phyloP scores from a whole-genome alignment of 2,888 invertebrate genomes.

The Thecocarcelia acutangulata region DNA sequence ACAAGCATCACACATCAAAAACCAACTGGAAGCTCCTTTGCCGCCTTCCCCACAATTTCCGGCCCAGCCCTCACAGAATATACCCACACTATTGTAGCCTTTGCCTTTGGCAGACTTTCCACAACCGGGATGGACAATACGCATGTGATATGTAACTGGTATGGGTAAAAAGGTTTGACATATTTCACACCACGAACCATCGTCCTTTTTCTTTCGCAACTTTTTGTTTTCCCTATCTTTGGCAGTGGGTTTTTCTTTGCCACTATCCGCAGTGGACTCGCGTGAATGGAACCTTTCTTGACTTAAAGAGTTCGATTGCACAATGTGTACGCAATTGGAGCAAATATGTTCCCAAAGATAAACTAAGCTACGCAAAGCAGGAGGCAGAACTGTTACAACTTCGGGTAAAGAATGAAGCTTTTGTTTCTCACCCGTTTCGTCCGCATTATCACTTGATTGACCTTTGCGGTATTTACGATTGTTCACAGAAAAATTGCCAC shows the following conservation, averaged over 20 bases:
- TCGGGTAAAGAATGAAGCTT: slow-evolving; percentile 81
- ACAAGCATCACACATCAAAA: slow-evolving; percentile 95
- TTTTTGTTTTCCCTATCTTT: slow-evolving; percentile 79
- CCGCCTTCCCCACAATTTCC: slow-evolving; percentile 94
- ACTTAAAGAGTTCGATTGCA: slow-evolving; percentile 79
- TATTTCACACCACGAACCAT: slow-evolving; percentile 88
- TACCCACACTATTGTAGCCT: slow-evolving; percentile 95
- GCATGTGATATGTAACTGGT: slow-evolving; percentile 96
- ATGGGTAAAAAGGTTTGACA: slow-evolving; percentile 89
- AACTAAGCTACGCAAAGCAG: slow-evolving; percentile 92
- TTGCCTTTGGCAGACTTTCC: slow-evolving; percentile 91
- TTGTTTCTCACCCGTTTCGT: slow-evolving; percentile 74
- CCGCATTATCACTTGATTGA: slow-evolving; percentile 67
- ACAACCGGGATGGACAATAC: slow-evolving; percentile 94
- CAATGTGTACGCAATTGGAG: slow-evolving; percentile 85
- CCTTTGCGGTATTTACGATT: slow-evolving; percentile 85
- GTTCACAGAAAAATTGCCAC: slow-evolving; percentile 89
- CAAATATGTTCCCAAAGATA: slow-evolving; percentile 94
- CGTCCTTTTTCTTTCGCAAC: slow-evolving; percentile 80
- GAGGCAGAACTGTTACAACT: slow-evolving; percentile 89
- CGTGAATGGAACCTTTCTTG: slow-evolving; percentile 75
- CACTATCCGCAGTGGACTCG: slow-evolving; percentile 70
- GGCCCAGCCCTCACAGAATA: slow-evolving; percentile 93
- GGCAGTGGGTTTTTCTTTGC: slow-evolving; percentile 71
- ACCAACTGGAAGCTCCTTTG: slow-evolving; percentile 91